phyloP scores from a whole-genome alignment of 2,797 vertebrate genomes.

The Varecia variegata region DNA sequence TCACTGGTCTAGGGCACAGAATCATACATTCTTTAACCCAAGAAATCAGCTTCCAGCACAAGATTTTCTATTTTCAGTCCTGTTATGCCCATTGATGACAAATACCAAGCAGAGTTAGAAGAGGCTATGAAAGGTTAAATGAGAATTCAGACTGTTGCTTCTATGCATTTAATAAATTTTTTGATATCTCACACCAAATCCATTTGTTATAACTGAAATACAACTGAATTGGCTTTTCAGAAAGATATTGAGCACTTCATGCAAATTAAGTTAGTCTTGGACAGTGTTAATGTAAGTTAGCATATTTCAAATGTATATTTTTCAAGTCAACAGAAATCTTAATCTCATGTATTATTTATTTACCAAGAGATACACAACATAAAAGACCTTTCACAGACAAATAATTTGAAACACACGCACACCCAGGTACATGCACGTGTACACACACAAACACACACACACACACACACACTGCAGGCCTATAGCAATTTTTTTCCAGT shows the following conservation, averaged over 20 bases:
- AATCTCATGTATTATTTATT: background rate
- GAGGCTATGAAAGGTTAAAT: background rate
- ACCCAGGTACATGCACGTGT: background rate
- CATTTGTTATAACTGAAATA: constrained; percentile 1
- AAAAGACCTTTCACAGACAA: background rate
- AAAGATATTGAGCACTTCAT: background rate
- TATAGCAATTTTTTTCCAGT: background rate
- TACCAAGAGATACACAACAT: constrained; percentile 5
- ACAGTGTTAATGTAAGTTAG: background rate
- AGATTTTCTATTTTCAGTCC: background rate
- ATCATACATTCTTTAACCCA: background rate
- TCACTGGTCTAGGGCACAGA: background rate
- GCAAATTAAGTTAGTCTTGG: background rate
- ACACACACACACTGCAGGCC: background rate
- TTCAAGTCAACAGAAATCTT: background rate
- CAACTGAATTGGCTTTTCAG: background rate
- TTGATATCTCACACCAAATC: background rate
- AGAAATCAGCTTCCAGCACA: background rate
- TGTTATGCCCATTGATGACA: background rate
- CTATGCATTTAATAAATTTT: constrained; percentile 6
- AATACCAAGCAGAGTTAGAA: constrained; percentile 8
- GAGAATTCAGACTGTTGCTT: background rate
- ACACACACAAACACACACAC: background rate
- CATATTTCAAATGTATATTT: background rate
- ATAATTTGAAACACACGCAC: background rate